These are phyloP conservation scores for Perdix hodgsoniae DNA, from an alignment of 2,797 vertebrate species.

Conservation along the genomic window DNA sequence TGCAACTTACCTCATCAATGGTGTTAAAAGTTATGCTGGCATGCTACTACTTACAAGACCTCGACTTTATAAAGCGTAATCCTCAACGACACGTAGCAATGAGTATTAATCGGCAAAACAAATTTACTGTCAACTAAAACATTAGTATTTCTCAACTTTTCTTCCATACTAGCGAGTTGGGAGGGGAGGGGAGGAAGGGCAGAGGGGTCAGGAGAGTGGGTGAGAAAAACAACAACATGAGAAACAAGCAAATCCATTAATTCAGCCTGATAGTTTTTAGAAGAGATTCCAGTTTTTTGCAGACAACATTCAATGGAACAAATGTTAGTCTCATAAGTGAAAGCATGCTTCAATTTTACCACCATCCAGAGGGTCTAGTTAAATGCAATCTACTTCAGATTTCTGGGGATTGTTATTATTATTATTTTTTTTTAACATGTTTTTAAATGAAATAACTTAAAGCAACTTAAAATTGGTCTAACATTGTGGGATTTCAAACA, in stretches of 20 bases:
- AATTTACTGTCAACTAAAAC: constrained; percentile 73
- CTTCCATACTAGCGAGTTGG: constrained; percentile 57
- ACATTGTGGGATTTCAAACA: constrained; percentile 85
- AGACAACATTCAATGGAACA: constrained; percentile 73
- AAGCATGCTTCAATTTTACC: constrained; percentile 81
- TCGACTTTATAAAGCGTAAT: constrained; percentile 54
- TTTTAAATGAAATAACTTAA: constrained; percentile 84
- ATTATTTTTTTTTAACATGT: constrained; percentile 70
- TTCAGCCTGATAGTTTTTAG: constrained; percentile 60
- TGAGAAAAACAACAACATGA: constrained; percentile 37
- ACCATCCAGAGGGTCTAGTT: constrained; percentile 79
- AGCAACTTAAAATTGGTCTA: constrained; percentile 86
- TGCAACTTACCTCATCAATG: constrained; percentile 57
- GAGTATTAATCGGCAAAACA: constrained; percentile 65
- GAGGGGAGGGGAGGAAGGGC: background rate
- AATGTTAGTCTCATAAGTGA: constrained; percentile 80
- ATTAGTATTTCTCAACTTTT: constrained; percentile 71
- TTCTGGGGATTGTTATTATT: constrained; percentile 53
- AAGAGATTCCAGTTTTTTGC: constrained; percentile 78
- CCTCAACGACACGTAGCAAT: constrained; percentile 59
- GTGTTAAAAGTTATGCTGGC: constrained; percentile 67
- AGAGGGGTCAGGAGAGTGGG: background rate
- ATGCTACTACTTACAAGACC: constrained; percentile 77
- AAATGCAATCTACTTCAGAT: constrained; percentile 78
- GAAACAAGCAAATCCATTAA: constrained; percentile 35